phyloP scores from a whole-genome alignment of 2,888 invertebrate genomes.

The Drosophila nr. medialis region DNA sequence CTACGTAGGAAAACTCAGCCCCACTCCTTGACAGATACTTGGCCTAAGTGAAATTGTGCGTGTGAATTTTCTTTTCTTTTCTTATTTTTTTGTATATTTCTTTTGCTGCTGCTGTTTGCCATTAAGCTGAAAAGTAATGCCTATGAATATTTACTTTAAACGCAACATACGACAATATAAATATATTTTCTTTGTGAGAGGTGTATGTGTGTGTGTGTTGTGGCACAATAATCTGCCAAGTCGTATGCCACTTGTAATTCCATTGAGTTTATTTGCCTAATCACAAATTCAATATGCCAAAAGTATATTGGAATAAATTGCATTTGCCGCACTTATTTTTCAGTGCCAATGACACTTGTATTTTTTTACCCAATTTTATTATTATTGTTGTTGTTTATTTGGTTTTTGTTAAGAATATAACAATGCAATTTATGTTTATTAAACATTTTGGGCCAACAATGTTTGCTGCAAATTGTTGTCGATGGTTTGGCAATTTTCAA shows the following conservation, averaged over 20 bases:
- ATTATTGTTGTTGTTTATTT: constrained; percentile 6
- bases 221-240: constrained; percentile 56
- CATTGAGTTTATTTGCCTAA: constrained; percentile 78
- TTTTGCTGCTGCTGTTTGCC: constrained; percentile 19
- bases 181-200: constrained; percentile 13
- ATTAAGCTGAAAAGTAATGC: constrained; percentile 54
- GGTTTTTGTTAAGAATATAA: constrained; percentile 15
- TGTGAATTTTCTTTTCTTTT: constrained; percentile 41
- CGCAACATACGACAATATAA: constrained; percentile 53
- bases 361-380: neutral
- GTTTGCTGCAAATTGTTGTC: constrained; percentile 35
- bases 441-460: constrained; percentile 26
- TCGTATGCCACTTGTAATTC: constrained; percentile 69
- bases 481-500: constrained; percentile 31
- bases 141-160: constrained; percentile 78
- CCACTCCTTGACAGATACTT: constrained; percentile 32
- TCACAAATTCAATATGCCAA: constrained; percentile 79
- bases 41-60: constrained; percentile 52
- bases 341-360: constrained; percentile 38
- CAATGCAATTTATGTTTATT: constrained; percentile 55
- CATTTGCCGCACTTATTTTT: constrained; percentile 52
- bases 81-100: constrained; percentile 11
- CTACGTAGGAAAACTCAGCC: constrained; percentile 8
- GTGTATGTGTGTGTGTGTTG: constrained; percentile 8
- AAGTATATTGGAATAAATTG: constrained; percentile 79